Evolutionary conservation across 1,140 invertebrate species (phyloP).

Genomic region (Gonatopus flavifemur): DNA sequence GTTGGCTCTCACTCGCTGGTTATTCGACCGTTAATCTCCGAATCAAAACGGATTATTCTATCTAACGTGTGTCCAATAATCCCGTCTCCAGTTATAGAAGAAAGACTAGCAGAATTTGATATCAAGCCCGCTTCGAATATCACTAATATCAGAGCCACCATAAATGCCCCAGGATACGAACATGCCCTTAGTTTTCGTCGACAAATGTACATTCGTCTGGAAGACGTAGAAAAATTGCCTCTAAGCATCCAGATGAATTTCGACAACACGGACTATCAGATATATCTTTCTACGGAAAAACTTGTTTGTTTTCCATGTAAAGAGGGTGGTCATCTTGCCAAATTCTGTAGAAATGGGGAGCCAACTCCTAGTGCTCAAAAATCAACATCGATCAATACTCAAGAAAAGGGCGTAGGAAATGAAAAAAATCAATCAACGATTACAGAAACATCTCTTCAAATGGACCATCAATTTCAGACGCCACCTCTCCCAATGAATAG

Average conservation of each 20-base stretch:
- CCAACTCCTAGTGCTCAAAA: too few species aligned
- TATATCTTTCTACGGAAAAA: conserved; percentile 8
- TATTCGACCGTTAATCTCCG: conserved; percentile 3
- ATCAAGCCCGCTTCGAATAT: conserved; percentile 1
- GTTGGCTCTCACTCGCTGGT: too few species aligned
- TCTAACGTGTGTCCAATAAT: conserved; percentile 2
- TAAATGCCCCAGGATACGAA: background rate
- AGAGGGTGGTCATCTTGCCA: conserved; percentile 8
- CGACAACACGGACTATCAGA: conserved; percentile 14
- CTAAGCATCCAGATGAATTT: background rate
- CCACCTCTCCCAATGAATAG: too few species aligned
- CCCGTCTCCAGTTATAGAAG: background rate
- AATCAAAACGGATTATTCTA: background rate
- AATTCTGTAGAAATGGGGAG: too few species aligned
- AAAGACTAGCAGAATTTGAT: background rate
- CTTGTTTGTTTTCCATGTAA: conserved; percentile 10
- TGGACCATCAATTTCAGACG: too few species aligned
- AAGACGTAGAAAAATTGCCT: conserved; percentile 15
- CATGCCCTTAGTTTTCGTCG: conserved; percentile 13
- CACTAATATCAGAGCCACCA: background rate
- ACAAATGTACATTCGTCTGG: conserved; percentile 6
- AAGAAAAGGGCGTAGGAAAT: too few species aligned
- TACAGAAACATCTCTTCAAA: too few species aligned
- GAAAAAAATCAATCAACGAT: too few species aligned
- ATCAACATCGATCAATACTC: too few species aligned